Conservation (phyloP, 35 echinoderm and acorn worm genomes). For the Apostichopus californicus region DNA sequence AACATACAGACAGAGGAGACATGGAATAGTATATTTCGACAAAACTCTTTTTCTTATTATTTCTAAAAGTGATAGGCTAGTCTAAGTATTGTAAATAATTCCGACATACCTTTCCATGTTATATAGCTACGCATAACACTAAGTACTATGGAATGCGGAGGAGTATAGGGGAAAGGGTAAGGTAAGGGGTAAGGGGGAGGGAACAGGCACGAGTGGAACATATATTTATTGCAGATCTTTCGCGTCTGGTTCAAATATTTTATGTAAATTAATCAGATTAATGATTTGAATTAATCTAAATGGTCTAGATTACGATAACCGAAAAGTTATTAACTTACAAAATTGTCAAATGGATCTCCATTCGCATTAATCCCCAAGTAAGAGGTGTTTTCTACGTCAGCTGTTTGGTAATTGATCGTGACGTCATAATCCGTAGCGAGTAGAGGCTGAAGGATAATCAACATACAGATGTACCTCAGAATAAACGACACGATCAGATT, state of each 20-base stretch:
- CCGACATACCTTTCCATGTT: not conserved
- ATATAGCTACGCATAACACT: not conserved
- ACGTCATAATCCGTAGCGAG: conserved; percentile 31
- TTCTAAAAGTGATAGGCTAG: no score
- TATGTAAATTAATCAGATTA: no score
- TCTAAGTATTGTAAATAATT: no score
- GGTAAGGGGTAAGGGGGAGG: not conserved
- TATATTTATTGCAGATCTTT: not conserved
- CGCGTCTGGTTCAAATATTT: not conserved
- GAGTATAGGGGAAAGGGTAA: not conserved
- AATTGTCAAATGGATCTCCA: conserved; percentile 22
- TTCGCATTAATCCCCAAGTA: not conserved
- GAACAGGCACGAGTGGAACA: no score
- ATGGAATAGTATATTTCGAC: no score
- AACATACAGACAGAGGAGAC: no score
- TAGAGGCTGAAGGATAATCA: conserved; percentile 63
- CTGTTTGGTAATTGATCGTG: not conserved
- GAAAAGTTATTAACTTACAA: not conserved
- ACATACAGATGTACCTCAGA: conserved; percentile 83
- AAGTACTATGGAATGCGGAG: not conserved
- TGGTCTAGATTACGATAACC: not conserved
- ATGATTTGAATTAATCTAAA: not conserved
- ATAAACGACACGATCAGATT: conserved; percentile 88
- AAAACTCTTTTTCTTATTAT: no score
- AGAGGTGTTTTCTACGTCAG: not conserved